Conservation (phyloP, 2,797 vertebrate species). For the Esox lucius region DNA sequence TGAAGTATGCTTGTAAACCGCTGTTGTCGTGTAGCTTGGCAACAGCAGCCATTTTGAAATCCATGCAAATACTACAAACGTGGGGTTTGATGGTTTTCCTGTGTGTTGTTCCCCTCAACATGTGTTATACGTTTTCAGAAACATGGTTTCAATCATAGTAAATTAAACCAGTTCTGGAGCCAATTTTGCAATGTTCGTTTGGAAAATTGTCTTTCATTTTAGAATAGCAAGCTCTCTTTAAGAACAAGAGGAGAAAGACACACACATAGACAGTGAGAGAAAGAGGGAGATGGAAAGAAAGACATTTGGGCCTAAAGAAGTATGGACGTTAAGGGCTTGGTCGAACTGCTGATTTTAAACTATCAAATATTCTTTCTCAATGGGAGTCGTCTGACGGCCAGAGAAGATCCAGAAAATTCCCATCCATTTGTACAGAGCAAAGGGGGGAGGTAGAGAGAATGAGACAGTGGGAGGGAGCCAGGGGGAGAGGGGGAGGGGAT, state of each 20-base stretch:
- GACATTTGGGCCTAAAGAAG: too few species aligned
- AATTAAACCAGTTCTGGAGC: slow-evolving; percentile 52
- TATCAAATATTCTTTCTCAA: too few species aligned
- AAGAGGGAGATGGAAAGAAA: neutral
- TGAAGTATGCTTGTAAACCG: slow-evolving; percentile 43
- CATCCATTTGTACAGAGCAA: too few species aligned
- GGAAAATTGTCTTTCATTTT: slow-evolving; percentile 34
- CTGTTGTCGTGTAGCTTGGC: slow-evolving; percentile 12
- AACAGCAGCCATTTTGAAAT: slow-evolving; percentile 29
- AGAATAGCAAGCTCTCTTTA: neutral
- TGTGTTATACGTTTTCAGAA: slow-evolving; percentile 57
- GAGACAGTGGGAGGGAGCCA: neutral
- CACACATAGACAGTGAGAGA: neutral
- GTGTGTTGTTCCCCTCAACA: slow-evolving; percentile 28
- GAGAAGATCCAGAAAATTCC: too few species aligned
- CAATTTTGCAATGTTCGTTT: slow-evolving; percentile 23
- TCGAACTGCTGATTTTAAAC: too few species aligned
- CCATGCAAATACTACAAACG: slow-evolving; percentile 18
- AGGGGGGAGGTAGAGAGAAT: too few species aligned
- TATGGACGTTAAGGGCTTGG: too few species aligned
- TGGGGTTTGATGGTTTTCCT: neutral
- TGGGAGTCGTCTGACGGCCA: too few species aligned
- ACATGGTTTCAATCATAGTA: slow-evolving; percentile 43
- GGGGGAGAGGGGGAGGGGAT: neutral
- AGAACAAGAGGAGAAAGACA: too few species aligned